Evolutionary conservation across 37 sponge, comb jelly and placozoan genomes (phyloP).

Genomic region (Crambe crambe): DNA sequence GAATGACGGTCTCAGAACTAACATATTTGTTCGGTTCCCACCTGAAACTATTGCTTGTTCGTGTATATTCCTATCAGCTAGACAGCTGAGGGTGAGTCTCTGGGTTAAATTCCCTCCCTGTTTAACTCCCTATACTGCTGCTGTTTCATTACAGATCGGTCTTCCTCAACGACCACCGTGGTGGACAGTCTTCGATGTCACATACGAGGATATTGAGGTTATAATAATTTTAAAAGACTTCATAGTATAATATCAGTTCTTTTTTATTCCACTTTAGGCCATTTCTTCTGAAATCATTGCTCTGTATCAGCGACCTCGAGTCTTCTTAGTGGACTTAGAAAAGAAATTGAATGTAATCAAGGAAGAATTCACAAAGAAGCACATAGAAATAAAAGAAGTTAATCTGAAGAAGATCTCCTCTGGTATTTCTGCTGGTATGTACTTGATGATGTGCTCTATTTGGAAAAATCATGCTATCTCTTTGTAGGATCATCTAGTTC

Average conservation of each 20-base stretch:
- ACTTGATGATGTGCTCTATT: background rate
- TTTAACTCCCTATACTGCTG: background rate
- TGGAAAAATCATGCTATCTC: background rate
- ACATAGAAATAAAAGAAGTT: conserved; percentile 57
- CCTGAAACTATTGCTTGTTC: conserved; percentile 94
- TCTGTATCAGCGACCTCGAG: conserved; percentile 41
- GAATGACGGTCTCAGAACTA: conserved; percentile 92
- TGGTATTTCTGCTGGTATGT: background rate
- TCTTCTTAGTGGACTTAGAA: conserved; percentile 63
- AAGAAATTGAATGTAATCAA: conserved; percentile 54
- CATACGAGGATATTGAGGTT: conserved; percentile 69
- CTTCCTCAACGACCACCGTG: conserved; percentile 89
- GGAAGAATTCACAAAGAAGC: conserved; percentile 39
- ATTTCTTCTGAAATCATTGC: conserved; percentile 57
- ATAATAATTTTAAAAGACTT: too few relatives aligned
- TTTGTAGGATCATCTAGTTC: background rate
- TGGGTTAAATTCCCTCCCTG: background rate
- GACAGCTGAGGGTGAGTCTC: conserved; percentile 71
- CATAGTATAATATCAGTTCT: background rate
- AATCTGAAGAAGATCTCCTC: conserved; percentile 20
- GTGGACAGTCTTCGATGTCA: conserved; percentile 84
- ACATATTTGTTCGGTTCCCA: conserved; percentile 86
- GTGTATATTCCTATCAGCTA: conserved; percentile 90
- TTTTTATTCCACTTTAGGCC: conserved; percentile 7
- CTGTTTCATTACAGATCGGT: conserved; percentile 52